These are phyloP conservation scores for Neopelma chrysocephalum DNA, from an alignment of 2,797 vertebrate genomes.

Conservation along the genomic window DNA sequence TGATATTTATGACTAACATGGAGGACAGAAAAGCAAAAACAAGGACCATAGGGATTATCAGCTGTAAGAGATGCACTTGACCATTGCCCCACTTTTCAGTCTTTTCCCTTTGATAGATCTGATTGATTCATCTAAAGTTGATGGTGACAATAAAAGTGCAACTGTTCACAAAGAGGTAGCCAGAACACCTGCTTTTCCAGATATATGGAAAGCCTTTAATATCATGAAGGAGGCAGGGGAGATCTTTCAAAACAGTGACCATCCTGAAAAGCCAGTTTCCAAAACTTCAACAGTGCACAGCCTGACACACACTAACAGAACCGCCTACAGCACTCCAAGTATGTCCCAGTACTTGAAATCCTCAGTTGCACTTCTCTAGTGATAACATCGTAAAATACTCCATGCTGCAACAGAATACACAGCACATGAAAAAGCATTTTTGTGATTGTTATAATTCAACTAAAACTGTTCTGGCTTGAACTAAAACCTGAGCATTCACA, in stretches of 20 bases:
- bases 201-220: not conserved
- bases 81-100: not conserved
- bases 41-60: not conserved
- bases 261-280: not conserved
- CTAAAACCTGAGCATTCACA: not conserved
- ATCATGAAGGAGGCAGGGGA: not conserved
- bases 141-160: not conserved
- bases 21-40: not conserved
- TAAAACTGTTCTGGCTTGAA: not conserved
- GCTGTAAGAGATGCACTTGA: not conserved
- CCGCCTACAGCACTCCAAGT: rapidly evolving
- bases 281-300: not conserved
- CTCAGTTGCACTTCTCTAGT: not conserved
- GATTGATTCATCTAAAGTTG: not conserved
- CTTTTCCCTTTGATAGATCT: not conserved
- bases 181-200: not conserved
- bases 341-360: not conserved
- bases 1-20: too few relatives aligned
- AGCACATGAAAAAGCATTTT: not conserved
- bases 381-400: not conserved
- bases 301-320: rapidly evolving
- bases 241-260: not conserved
- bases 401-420: not conserved
- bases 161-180: not conserved
- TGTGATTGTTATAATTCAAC: not conserved